Conservation (phyloP, 2,888 invertebrate species). For the Ethmia dodecea region DNA sequence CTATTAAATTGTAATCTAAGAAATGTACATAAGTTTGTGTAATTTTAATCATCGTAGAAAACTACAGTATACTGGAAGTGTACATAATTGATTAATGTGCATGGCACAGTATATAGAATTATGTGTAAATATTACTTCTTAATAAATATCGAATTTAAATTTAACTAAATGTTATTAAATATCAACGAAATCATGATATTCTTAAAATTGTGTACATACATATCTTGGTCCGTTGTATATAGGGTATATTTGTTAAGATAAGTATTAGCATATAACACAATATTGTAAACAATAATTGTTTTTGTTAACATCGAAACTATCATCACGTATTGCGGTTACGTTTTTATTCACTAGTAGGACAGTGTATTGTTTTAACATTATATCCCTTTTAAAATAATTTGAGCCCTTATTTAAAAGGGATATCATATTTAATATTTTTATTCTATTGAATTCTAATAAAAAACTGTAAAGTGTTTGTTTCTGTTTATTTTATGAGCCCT, state of each 20-base stretch:
- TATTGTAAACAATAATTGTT: no score
- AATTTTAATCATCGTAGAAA: slow-evolving; percentile 8
- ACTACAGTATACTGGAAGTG: slow-evolving; percentile 24
- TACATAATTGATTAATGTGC: slow-evolving; percentile 45
- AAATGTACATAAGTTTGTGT: slow-evolving; percentile 4
- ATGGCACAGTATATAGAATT: slow-evolving; percentile 43
- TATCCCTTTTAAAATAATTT: slow-evolving; percentile 74
- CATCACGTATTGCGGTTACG: no score
- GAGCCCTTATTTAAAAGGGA: slow-evolving; percentile 76
- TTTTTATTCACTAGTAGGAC: no score
- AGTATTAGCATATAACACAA: slow-evolving; percentile 17
- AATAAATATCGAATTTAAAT: slow-evolving; percentile 36
- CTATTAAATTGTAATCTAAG: no score
- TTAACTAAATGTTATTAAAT: slow-evolving; percentile 31
- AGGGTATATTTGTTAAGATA: slow-evolving; percentile 30
- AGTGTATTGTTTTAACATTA: slow-evolving; percentile 22
- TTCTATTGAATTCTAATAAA: slow-evolving; percentile 7
- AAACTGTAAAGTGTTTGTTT: neutral
- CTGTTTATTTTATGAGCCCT: neutral
- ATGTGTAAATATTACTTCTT: slow-evolving; percentile 38
- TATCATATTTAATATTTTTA: slow-evolving; percentile 49
- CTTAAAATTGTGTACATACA: slow-evolving; percentile 46
- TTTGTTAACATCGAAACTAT: no score
- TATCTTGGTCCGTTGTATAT: slow-evolving; percentile 53
- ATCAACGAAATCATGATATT: slow-evolving; percentile 42